Evolutionary conservation across 2,113 vertebrate species (phyloP).

Genomic region (Pangasianodon hypophthalmus): DNA sequence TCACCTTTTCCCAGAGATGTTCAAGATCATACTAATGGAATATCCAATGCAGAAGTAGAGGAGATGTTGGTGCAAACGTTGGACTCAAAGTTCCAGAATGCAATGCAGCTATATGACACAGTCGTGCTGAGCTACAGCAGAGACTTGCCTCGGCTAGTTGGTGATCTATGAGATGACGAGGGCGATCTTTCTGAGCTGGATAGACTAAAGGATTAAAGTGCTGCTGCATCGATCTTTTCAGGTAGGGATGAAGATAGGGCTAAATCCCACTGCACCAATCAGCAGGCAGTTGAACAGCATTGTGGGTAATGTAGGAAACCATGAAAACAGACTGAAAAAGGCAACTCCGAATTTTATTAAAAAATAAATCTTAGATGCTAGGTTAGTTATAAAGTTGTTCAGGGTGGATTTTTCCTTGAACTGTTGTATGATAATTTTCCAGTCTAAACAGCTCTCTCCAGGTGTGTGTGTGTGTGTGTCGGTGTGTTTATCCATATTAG

Average conservation of each 20-base stretch:
- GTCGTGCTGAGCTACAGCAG: neutral
- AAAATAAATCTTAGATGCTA: neutral
- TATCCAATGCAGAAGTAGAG: neutral
- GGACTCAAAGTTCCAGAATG: neutral
- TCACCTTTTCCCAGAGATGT: neutral
- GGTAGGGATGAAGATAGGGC: neutral
- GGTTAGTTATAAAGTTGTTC: neutral
- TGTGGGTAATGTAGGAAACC: neutral
- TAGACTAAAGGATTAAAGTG: neutral
- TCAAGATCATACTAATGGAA: neutral
- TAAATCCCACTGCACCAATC: neutral
- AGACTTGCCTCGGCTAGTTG: neutral
- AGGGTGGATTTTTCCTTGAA: neutral
- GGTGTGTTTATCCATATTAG: neutral
- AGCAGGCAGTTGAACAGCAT: neutral
- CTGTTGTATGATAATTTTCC: neutral
- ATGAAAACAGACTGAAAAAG: neutral
- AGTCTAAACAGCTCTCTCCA: neutral
- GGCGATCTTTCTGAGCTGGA: neutral
- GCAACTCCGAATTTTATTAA: neutral
- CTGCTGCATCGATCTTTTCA: neutral
- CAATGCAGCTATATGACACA: neutral
- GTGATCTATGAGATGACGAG: neutral
- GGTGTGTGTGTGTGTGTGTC: neutral
- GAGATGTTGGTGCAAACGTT: neutral